These are phyloP conservation scores for Lanius ludovicianus DNA, from an alignment of 2,113 vertebrate genomes.

Conservation along the genomic window DNA sequence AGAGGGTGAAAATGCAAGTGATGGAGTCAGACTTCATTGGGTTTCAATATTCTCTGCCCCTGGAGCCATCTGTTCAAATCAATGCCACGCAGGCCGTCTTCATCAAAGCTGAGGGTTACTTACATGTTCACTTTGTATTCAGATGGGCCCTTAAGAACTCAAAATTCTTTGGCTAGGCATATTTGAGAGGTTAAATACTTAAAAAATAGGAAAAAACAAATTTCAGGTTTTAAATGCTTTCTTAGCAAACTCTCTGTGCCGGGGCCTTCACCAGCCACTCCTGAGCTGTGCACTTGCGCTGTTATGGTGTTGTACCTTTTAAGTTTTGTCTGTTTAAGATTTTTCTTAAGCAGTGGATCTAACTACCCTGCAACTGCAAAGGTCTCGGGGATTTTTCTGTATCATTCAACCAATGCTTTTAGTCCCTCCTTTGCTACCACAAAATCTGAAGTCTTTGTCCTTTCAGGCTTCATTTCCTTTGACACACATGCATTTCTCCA, in stretches of 20 bases:
- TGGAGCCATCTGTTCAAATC: not conserved
- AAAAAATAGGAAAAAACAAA: not conserved
- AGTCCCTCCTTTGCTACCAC: not conserved
- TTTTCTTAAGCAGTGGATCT: not conserved
- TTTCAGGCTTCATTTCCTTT: not conserved
- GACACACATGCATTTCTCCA: not conserved
- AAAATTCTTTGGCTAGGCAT: not conserved
- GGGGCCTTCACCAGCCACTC: not conserved
- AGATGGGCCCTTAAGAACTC: not conserved
- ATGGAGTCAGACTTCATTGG: not conserved
- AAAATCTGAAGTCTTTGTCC: not conserved
- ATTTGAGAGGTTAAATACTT: not conserved
- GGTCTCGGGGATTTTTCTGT: not conserved
- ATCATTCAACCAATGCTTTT: not conserved
- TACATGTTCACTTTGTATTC: not conserved
- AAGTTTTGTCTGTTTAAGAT: not conserved
- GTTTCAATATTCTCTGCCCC: not conserved
- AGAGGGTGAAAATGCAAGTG: not conserved
- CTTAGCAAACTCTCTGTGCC: not conserved
- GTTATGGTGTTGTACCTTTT: rapidly evolving
- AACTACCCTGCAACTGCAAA: not conserved
- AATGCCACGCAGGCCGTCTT: not conserved
- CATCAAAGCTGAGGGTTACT: not conserved
- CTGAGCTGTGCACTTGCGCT: not conserved
- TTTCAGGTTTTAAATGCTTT: not conserved